These are phyloP conservation scores for Macaria notata DNA, from an alignment of 2,888 invertebrate genomes.

Conservation along the genomic window DNA sequence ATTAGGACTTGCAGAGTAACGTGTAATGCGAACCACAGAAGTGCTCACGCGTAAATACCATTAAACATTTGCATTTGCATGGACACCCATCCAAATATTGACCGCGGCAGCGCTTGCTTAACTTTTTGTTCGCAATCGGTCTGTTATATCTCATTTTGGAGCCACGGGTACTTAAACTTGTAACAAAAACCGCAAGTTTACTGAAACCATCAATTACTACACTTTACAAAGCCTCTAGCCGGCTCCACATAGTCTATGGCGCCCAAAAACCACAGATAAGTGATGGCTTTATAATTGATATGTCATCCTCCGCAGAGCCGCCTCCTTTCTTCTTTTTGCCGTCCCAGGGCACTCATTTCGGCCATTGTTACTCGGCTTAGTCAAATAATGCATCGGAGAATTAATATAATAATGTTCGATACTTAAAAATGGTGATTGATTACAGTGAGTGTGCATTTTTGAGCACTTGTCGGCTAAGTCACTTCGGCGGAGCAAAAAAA, in stretches of 20 bases:
- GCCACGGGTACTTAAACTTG: background rate
- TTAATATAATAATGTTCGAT: slow-evolving; percentile 78
- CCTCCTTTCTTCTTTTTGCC: slow-evolving; percentile 41
- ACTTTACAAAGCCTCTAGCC: slow-evolving; percentile 40
- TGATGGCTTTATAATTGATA: slow-evolving; percentile 77
- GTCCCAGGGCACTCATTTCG: slow-evolving; percentile 64
- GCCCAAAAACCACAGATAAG: slow-evolving; percentile 51
- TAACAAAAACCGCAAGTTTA: background rate
- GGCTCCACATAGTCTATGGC: slow-evolving; percentile 62
- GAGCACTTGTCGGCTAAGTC: slow-evolving; percentile 23
- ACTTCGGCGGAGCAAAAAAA: slow-evolving; percentile 17
- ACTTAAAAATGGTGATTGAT: slow-evolving; percentile 78
- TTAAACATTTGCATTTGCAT: no score
- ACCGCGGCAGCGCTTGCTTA: no score
- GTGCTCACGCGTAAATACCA: no score
- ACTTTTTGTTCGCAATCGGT: no score
- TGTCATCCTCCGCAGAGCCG: slow-evolving; percentile 62
- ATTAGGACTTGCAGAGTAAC: no score
- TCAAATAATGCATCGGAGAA: slow-evolving; percentile 74
- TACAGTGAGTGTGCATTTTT: slow-evolving; percentile 67
- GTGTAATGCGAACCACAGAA: no score
- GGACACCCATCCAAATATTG: no score
- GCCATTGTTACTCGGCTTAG: slow-evolving; percentile 71
- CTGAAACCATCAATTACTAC: slow-evolving; percentile 4
- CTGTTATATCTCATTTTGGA: no score